Percentiles rank a stretch among this genome's conserved stretches.
Conservation (phyloP, 2,797 vertebrate genomes). For the Sparus aurata region DNA sequence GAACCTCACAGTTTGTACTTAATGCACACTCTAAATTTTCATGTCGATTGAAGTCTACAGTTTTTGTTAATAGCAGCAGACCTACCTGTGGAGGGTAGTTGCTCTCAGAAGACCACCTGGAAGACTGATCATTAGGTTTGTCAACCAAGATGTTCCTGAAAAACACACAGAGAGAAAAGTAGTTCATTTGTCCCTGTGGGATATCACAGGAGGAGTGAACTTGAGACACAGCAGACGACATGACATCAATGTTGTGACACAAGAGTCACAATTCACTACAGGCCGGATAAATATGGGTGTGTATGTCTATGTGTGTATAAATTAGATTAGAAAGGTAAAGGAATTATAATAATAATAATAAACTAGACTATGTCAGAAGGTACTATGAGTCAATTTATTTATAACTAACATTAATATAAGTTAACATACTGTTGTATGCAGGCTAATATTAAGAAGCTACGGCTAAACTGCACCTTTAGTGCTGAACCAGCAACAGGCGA, state of each 20-base stretch:
- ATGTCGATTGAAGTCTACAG: no score
- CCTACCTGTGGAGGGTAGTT: constrained; percentile 98
- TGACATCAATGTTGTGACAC: background rate
- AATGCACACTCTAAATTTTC: background rate
- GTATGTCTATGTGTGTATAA: background rate
- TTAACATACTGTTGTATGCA: constrained; percentile 18
- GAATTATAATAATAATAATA: no score
- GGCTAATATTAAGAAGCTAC: constrained; percentile 17
- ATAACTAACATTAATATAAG: background rate
- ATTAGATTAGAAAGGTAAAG: no score
- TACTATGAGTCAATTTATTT: background rate
- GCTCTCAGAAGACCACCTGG: constrained; percentile 99
- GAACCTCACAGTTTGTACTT: background rate
- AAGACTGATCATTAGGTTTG: constrained; percentile 98
- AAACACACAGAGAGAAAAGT: background rate
- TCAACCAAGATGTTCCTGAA: constrained; percentile 98
- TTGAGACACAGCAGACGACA: background rate
- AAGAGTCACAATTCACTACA: background rate
- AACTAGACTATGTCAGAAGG: background rate
- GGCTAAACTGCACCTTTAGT: background rate
- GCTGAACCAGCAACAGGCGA: constrained; percentile 44
- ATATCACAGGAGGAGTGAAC: background rate
- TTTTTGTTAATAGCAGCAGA: background rate
- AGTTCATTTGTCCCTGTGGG: background rate
- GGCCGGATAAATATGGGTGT: background rate